Conservation (phyloP, 2,797 vertebrate genomes). For the Anniella stebbinsi region DNA sequence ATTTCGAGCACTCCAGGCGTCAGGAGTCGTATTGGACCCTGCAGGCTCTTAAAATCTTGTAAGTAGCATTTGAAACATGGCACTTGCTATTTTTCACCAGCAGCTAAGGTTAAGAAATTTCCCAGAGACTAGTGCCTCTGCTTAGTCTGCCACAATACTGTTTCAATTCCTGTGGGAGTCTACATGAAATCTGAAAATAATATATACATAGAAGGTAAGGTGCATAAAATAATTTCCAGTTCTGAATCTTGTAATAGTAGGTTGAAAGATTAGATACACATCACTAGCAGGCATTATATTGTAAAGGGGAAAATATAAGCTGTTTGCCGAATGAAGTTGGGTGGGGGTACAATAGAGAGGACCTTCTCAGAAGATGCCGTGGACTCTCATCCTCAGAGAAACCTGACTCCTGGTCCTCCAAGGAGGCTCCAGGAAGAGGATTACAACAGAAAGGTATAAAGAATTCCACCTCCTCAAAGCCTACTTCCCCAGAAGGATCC, state of each 20-base stretch:
- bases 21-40: fast-evolving
- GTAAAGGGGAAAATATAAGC: not conserved
- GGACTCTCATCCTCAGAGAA: too few species aligned
- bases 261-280: not conserved
- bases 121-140: constrained; percentile 14
- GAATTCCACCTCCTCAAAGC: too few species aligned
- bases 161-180: constrained; percentile 62
- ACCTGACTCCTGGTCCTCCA: too few species aligned
- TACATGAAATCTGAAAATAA: constrained; percentile 38
- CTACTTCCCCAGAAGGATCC: too few species aligned
- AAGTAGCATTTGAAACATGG: not conserved
- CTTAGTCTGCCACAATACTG: not conserved
- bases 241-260: constrained; percentile 1
- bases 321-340: not conserved
- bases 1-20: not conserved
- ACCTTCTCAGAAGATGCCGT: too few species aligned
- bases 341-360: too few species aligned
- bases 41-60: not conserved
- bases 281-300: not conserved
- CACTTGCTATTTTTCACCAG: not conserved
- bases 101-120: not conserved
- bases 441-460: too few species aligned
- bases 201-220: constrained; percentile 19
- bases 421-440: too few species aligned
- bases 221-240: constrained; percentile 43